A percentile compares a stretch with the other conserved stretches of the same genome.
phyloP scores from a whole-genome alignment of 2,888 invertebrate species.

The Epicampocera succincta region DNA sequence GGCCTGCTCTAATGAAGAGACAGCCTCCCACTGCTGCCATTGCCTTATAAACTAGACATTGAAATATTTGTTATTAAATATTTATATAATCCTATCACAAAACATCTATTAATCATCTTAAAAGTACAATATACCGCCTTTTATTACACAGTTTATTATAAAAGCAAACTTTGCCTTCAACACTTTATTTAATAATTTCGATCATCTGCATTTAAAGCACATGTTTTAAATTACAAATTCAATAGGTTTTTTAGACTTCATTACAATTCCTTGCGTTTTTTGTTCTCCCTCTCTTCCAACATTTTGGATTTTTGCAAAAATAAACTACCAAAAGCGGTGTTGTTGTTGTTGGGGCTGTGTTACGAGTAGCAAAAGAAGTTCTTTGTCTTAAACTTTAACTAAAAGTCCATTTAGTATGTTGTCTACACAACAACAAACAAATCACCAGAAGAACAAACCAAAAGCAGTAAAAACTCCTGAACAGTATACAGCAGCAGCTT shows the following conservation, averaged over 20 bases:
- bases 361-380: slow-evolving; percentile 43
- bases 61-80: not conserved
- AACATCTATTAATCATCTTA: slow-evolving; percentile 27
- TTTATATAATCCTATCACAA: not conserved
- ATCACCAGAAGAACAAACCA: slow-evolving; percentile 31
- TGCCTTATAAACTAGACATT: slow-evolving; percentile 16
- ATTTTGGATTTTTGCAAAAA: slow-evolving; percentile 35
- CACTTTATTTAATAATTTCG: slow-evolving; percentile 41
- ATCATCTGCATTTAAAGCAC: slow-evolving; percentile 49
- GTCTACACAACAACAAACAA: slow-evolving; percentile 50
- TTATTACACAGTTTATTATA: slow-evolving; percentile 25
- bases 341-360: not conserved
- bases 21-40: not conserved
- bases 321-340: slow-evolving; percentile 13
- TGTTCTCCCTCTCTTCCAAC: not conserved
- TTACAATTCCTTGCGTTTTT: slow-evolving; percentile 25
- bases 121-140: slow-evolving; percentile 18
- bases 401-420: slow-evolving; percentile 53
- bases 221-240: slow-evolving; percentile 55
- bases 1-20: not conserved
- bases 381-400: slow-evolving; percentile 52
- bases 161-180: slow-evolving; percentile 36
- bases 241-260: slow-evolving; percentile 39
- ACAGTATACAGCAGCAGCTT: not conserved
- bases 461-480: slow-evolving; percentile 1